Conservation (phyloP, 2,888 invertebrate genomes). For the Platycnemis pennipes region DNA sequence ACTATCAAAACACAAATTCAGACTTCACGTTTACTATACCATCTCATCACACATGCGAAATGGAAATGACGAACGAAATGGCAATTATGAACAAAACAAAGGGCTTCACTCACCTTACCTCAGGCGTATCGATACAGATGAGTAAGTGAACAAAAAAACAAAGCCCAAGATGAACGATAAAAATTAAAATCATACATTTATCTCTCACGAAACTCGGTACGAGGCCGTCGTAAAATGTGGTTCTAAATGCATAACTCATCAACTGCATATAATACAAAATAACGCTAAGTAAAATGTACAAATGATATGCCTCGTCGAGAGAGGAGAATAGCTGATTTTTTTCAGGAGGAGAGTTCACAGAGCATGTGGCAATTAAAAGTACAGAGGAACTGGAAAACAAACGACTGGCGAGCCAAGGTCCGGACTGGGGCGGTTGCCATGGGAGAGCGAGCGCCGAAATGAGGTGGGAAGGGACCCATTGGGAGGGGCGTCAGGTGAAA, state of each 20-base stretch:
- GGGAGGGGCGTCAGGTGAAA: not conserved
- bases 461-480: not conserved
- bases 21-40: too few relatives aligned
- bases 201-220: not conserved
- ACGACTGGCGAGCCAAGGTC: not conserved
- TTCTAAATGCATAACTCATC: not conserved
- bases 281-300: not conserved
- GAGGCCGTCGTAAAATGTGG: not conserved
- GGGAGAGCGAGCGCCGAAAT: constrained; percentile 21
- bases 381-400: too few relatives aligned
- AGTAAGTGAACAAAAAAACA: too few relatives aligned
- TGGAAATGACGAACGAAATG: too few relatives aligned
- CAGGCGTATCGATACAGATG: too few relatives aligned
- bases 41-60: too few relatives aligned
- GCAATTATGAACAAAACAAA: too few relatives aligned
- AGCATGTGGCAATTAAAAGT: not conserved
- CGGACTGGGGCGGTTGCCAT: not conserved
- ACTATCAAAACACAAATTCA: too few relatives aligned
- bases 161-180: too few relatives aligned
- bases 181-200: not conserved
- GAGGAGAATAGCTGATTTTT: not conserved
- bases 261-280: not conserved
- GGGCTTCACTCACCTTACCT: too few relatives aligned
- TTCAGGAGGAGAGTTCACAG: not conserved
- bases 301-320: not conserved